Evolutionary conservation across 2,888 invertebrate genomes (phyloP), one percentile per base, ranked within the genome.

Genomic region (Diploptera punctata): DNA sequence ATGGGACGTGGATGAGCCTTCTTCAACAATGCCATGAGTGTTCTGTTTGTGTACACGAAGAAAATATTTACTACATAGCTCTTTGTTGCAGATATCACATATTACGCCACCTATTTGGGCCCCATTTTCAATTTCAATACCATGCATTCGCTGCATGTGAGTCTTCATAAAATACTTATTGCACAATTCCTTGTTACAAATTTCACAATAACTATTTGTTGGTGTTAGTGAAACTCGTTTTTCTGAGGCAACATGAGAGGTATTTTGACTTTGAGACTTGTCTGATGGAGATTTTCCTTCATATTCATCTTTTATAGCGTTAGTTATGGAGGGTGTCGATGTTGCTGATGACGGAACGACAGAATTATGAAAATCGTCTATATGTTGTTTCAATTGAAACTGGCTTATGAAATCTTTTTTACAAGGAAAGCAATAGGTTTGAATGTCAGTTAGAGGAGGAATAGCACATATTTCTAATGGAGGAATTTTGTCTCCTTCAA

Each of bases 131-230:
- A 97, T 92, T 81, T 95, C 95, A 79, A 97, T 97, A 57, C 96
- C 96, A 83, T 97, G 99, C 95, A 99, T 98, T 81, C 98, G 92
- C 81, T 97, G 93, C 96, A 98, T 98, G 86, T 99, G 99, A 1
- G 98, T 99, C 82, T 98, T 97, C 93, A 99, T 95, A 84, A 99
- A 99, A 83, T 99, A 99, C 84, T 99, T 99, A 86, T 99, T 99
- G 86, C 99, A 99, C 78, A 99, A 86, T 84, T 99, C 98, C 84
- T 98, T 98, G 86, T 98, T 98, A 84, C 98, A 98, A 76, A 98
- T 97, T 82, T 97, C 97, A 82, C 98, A 98, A 82, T 96, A 97
- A 80, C 95, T 95, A 75, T 93, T 94, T 1, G 94, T 91, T 0
- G 91, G 90, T 0, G 90, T 89, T 73, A 88, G 81, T 44, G 87